Evolutionary conservation across 2,113 vertebrate species (phyloP).

Genomic region (Grallaria varia): DNA sequence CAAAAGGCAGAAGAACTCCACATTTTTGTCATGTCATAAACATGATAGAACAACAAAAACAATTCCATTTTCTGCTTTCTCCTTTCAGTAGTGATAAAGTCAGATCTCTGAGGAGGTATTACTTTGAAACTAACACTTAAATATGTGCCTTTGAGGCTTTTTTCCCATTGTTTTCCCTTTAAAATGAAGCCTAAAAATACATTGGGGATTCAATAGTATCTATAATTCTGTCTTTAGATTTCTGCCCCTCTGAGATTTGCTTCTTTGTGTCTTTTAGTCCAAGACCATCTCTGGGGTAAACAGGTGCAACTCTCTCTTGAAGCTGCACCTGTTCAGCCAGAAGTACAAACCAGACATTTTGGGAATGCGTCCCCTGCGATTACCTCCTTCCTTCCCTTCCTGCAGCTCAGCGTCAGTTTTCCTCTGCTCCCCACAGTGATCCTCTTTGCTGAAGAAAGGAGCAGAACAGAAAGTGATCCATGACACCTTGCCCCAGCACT

Average conservation of each 20-base stretch:
- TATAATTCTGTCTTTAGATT: neutral
- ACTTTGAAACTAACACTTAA: constrained; percentile 56
- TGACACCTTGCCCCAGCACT: accelerated
- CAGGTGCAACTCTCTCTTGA: neutral
- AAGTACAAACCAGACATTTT: accelerated
- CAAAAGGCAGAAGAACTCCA: constrained; percentile 59
- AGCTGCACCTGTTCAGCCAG: neutral
- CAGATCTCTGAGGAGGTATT: constrained; percentile 66
- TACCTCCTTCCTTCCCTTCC: neutral
- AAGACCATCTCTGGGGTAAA: neutral
- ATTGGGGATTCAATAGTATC: neutral
- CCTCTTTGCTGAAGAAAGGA: neutral
- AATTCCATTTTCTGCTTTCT: constrained; percentile 64
- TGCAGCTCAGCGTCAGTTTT: neutral
- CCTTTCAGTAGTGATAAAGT: constrained; percentile 61
- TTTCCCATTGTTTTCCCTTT: constrained; percentile 47
- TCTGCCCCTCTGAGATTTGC: neutral
- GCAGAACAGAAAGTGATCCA: neutral
- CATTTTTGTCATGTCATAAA: constrained; percentile 55
- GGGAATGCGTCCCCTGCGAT: neutral
- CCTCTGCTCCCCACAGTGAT: accelerated
- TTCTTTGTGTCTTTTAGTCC: neutral
- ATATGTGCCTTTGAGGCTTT: constrained; percentile 42
- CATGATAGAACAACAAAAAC: constrained; percentile 65
- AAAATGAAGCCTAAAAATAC: constrained; percentile 51